phyloP scores from a whole-genome alignment of 2,888 invertebrate species.

The Epinotia nisella region DNA sequence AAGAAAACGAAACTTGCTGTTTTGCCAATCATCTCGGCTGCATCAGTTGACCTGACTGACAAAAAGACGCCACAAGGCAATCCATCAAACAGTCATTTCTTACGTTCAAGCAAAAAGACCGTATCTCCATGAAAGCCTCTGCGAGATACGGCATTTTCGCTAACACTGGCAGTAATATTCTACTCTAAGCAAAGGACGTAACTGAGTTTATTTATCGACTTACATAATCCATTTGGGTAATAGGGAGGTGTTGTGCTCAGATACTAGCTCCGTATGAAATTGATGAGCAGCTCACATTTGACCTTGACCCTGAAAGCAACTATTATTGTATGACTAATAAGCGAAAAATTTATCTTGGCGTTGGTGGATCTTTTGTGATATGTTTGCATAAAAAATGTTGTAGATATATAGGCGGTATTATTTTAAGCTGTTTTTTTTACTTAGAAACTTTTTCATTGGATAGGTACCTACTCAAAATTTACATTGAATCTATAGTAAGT shows the following conservation, averaged over 20 bases:
- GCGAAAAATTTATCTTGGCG: constrained; percentile 59
- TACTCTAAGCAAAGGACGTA: constrained; percentile 50
- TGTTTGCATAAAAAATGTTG: constrained; percentile 16
- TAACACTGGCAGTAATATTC: constrained; percentile 61
- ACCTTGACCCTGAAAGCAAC: constrained; percentile 41
- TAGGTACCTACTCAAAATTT: too few species aligned
- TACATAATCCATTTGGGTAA: background rate
- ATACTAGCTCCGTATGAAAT: constrained; percentile 78
- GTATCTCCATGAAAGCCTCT: background rate
- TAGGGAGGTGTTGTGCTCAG: constrained; percentile 49
- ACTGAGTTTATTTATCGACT: background rate
- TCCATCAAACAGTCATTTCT: constrained; percentile 69
- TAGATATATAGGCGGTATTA: background rate
- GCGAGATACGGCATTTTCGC: constrained; percentile 3
- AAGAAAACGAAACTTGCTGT: constrained; percentile 2
- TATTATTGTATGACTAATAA: constrained; percentile 55
- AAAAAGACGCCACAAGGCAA: constrained; percentile 69
- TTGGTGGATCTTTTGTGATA: constrained; percentile 6
- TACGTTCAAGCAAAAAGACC: background rate
- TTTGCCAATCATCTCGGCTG: constrained; percentile 36
- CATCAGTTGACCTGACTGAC: constrained; percentile 47
- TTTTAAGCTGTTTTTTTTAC: background rate
- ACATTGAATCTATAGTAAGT: too few species aligned
- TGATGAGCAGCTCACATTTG: constrained; percentile 64
- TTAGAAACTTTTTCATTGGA: too few species aligned